phyloP scores from a whole-genome alignment of 2,797 vertebrate genomes.

The Cynopterus sphinx region DNA sequence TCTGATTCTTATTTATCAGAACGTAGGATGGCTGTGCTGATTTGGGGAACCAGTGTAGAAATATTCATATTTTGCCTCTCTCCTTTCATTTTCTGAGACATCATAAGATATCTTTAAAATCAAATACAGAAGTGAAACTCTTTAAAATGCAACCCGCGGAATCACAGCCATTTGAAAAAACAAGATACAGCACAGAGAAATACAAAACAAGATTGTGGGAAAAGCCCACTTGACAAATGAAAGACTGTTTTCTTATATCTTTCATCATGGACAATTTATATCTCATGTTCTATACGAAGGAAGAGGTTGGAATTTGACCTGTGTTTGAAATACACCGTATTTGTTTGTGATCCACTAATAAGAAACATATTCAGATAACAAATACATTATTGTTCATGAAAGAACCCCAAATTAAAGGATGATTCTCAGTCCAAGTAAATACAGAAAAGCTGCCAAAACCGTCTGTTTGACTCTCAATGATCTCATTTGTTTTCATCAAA shows the following conservation, averaged over 20 bases:
- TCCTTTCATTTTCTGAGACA: conserved; percentile 11
- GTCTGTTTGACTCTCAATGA: conserved; percentile 72
- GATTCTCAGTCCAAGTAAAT: conserved; percentile 77
- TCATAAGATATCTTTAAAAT: not conserved
- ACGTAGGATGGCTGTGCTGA: not conserved
- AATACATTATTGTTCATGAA: conserved; percentile 76
- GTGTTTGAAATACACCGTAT: conserved; percentile 73
- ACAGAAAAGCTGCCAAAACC: conserved; percentile 77
- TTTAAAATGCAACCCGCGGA: not conserved
- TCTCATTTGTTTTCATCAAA: conserved; percentile 82
- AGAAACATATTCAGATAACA: conserved; percentile 73
- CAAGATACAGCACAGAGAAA: not conserved
- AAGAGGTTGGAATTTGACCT: conserved; percentile 41
- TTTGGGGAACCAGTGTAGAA: not conserved
- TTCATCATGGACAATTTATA: conserved; percentile 46
- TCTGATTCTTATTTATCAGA: not conserved
- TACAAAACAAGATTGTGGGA: not conserved
- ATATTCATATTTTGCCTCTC: not conserved
- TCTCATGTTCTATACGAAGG: conserved; percentile 23
- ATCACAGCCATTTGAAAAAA: not conserved
- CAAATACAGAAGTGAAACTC: conserved; percentile 40
- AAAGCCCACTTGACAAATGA: conserved; percentile 16
- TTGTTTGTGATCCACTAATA: conserved; percentile 65
- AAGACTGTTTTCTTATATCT: not conserved
- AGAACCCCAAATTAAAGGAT: conserved; percentile 75